These are phyloP conservation scores for Drosophila punjabiensis DNA, from an alignment of 1,140 invertebrate species.

Conservation along the genomic window DNA sequence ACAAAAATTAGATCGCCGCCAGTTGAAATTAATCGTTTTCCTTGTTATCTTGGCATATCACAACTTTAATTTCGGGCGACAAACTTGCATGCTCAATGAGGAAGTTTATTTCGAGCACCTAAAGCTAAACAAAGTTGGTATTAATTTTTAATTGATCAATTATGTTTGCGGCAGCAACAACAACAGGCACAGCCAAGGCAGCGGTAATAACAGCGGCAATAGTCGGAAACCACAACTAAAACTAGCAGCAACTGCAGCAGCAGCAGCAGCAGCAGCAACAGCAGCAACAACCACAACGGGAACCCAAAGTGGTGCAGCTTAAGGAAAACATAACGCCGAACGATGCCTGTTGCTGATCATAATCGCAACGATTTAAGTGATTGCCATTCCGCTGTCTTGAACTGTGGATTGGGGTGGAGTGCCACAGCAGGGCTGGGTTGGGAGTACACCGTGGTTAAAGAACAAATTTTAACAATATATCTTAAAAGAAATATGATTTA, in stretches of 20 bases:
- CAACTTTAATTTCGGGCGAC: constrained; percentile 17
- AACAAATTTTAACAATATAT: no score
- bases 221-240: constrained; percentile 40
- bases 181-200: constrained; percentile 20
- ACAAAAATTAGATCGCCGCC: neutral
- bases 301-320: constrained; percentile 52
- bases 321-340: constrained; percentile 69
- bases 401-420: constrained; percentile 23
- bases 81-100: constrained; percentile 42
- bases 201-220: constrained; percentile 28
- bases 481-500: neutral
- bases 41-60: constrained; percentile 31
- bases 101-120: constrained; percentile 63
- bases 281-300: constrained; percentile 8
- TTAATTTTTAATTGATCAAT: constrained; percentile 84
- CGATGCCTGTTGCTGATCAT: constrained; percentile 69
- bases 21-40: constrained; percentile 12
- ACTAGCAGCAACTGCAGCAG: constrained; percentile 1
- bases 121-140: constrained; percentile 74
- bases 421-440: constrained; percentile 13
- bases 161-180: constrained; percentile 46
- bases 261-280: neutral
- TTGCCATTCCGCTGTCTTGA: constrained; percentile 56
- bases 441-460: constrained; percentile 6
- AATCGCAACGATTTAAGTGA: constrained; percentile 81